Conservation (phyloP, 1,140 invertebrate species). For the Doryteuthis pealeii region DNA sequence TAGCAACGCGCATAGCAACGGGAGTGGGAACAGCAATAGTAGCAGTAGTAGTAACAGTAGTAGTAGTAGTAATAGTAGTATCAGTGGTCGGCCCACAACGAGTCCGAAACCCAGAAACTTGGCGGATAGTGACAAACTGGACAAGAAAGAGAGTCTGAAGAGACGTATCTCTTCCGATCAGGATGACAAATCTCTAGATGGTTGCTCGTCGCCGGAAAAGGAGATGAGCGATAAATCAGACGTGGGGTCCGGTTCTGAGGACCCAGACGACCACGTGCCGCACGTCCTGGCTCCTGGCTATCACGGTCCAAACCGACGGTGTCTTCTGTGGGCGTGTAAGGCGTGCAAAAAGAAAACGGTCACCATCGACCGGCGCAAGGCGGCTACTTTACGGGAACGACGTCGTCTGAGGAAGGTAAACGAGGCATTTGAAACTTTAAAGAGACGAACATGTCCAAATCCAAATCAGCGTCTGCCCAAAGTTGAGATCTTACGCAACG, state of each 20-base stretch:
- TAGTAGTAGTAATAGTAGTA: too few relatives aligned
- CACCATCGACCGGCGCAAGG: conserved; percentile 91
- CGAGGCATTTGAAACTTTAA: conserved; percentile 95
- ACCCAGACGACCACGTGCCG: conserved; percentile 50
- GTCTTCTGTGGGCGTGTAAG: conserved; percentile 93
- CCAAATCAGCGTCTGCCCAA: conserved; percentile 94
- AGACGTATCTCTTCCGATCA: background rate
- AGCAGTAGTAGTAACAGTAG: too few relatives aligned
- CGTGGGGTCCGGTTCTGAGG: conserved; percentile 30
- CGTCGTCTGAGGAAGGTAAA: conserved; percentile 93
- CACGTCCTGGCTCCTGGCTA: conserved; percentile 61
- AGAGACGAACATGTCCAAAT: conserved; percentile 88
- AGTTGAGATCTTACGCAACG: conserved; percentile 93
- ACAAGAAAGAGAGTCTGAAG: too few relatives aligned
- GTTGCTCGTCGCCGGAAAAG: conserved; percentile 10
- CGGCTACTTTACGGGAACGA: conserved; percentile 91
- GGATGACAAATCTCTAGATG: background rate
- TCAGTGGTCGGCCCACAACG: too few relatives aligned
- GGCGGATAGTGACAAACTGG: too few relatives aligned
- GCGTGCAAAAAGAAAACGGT: conserved; percentile 94
- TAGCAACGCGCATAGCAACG: too few relatives aligned
- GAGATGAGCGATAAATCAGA: conserved; percentile 25
- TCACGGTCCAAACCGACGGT: conserved; percentile 67
- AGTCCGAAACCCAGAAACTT: too few relatives aligned
- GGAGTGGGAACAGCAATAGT: too few relatives aligned